Base-by-base conservation (phyloP, 2,113 vertebrate species). In the Camelus bactrianus region DNA sequence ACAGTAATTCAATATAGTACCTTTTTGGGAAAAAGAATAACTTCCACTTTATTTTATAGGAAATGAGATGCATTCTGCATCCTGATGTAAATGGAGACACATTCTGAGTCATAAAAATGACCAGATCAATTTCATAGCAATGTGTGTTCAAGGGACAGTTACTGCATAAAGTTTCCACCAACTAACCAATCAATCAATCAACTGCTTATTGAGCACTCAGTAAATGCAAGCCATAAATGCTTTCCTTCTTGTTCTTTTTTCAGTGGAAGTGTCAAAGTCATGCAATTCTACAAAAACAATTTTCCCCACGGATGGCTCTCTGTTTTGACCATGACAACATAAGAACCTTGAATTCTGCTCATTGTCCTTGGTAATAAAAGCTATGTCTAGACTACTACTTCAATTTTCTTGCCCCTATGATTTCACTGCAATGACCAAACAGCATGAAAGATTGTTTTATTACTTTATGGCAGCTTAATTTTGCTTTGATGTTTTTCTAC, bases 381-480 rank as follows among this genome's bases (percentile, higher is more conserved):
- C 93, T 60, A 7, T 94, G 86, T 94, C 93, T 94, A 91, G 94
- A 85, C 86, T 42, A 89, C 89, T 75, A 85, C 79, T 95, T 97
- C 96, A 96, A 93, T 96, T 97, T 97, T 73, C 91, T 81, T 97
- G 67, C 89, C 80, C 56, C 83, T 96, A 9, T 95, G 91, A 97
- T 95, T 98, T 96, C 89, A 94, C 89, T 94, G 93, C 91, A 93
- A 94, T 97, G 96, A 95, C 62, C 91, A 96, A 97, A 84, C 38
- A 97, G 93, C 89, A 93, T 97, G 94, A 94, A 97, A 96, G 93
- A 91, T 81, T 93, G 85, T 96, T 98, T 96, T 96, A 97, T 96
- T 97, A 93, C 79, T 97, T 96, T 95, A 92, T 93, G 86, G 94
- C 83, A 95, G 92, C 93, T 97, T 97, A 96, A 97, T 97, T 97